Evolutionary conservation across 2,888 invertebrate genomes (phyloP).

Genomic region (Coremacera marginata): DNA sequence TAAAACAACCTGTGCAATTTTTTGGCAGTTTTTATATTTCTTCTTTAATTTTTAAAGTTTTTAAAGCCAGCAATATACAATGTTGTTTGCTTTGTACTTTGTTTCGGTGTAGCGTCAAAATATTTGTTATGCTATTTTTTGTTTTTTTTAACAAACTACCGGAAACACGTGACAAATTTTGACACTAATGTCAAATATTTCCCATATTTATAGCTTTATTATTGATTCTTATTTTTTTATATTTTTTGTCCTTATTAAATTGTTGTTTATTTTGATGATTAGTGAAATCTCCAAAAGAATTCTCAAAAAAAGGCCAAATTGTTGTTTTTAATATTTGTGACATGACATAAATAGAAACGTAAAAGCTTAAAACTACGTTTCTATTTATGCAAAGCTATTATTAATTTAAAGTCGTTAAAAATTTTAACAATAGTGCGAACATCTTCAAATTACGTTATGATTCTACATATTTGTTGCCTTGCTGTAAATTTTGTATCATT

Average conservation of each 20-base stretch:
- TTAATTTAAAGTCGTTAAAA: too few relatives aligned
- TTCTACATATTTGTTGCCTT: too few relatives aligned
- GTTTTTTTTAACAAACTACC: slow-evolving; percentile 40
- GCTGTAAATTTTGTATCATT: too few relatives aligned
- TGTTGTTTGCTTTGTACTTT: neutral
- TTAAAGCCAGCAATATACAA: neutral
- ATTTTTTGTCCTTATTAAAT: neutral
- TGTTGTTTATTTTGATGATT: neutral
- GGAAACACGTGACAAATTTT: slow-evolving; percentile 59
- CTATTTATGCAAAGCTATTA: too few relatives aligned
- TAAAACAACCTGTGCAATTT: neutral
- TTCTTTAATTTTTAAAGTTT: neutral
- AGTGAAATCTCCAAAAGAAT: neutral
- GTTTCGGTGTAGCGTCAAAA: neutral
- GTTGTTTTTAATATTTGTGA: too few relatives aligned
- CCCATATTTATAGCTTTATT: neutral
- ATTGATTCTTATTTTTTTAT: neutral
- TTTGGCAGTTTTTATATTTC: neutral
- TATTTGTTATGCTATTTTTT: neutral
- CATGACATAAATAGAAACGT: too few relatives aligned
- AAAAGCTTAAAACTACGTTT: too few relatives aligned
- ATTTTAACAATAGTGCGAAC: too few relatives aligned
- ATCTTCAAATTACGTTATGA: too few relatives aligned
- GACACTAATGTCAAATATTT: slow-evolving; percentile 35
- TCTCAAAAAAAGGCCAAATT: neutral